Percentiles rank a stretch among this genome's conserved stretches.
Evolutionary conservation across 2,797 vertebrate species (phyloP).

Genomic region (Choloepus didactylus): DNA sequence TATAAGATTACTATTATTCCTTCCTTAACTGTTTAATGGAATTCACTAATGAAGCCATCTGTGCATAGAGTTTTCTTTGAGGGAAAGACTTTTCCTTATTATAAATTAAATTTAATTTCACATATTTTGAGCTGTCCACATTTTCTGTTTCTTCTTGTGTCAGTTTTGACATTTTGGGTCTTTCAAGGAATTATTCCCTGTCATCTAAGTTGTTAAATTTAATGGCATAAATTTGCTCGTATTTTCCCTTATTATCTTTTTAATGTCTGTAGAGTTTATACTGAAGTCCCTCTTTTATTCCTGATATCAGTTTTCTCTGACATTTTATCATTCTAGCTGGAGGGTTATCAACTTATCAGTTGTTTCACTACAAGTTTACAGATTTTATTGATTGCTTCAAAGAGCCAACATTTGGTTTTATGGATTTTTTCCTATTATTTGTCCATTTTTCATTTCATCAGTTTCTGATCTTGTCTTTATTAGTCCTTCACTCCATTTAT

Average conservation of each 20-base stretch:
- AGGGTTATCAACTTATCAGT: background rate
- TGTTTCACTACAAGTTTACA: background rate
- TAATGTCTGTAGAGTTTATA: background rate
- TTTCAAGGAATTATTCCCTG: background rate
- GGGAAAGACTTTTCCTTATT: background rate
- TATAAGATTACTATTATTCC: background rate
- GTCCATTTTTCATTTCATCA: background rate
- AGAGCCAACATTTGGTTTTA: background rate
- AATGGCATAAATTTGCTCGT: background rate
- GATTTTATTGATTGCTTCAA: slow-evolving; percentile 18
- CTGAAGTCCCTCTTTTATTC: background rate
- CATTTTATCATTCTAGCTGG: background rate
- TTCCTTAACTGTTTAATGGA: background rate
- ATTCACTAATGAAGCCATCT: background rate
- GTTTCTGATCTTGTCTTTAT: background rate
- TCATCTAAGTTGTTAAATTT: background rate
- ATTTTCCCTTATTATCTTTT: background rate
- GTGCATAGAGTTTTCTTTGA: background rate
- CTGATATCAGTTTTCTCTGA: background rate
- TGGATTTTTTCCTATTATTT: background rate
- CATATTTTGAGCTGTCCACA: background rate
- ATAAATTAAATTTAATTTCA: slow-evolving; percentile 16
- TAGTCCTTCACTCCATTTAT: background rate
- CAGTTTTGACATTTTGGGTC: background rate
- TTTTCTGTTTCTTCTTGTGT: slow-evolving; percentile 49